phyloP scores from a whole-genome alignment of 2,888 invertebrate species.

The Gymnoscelis rufifasciata region DNA sequence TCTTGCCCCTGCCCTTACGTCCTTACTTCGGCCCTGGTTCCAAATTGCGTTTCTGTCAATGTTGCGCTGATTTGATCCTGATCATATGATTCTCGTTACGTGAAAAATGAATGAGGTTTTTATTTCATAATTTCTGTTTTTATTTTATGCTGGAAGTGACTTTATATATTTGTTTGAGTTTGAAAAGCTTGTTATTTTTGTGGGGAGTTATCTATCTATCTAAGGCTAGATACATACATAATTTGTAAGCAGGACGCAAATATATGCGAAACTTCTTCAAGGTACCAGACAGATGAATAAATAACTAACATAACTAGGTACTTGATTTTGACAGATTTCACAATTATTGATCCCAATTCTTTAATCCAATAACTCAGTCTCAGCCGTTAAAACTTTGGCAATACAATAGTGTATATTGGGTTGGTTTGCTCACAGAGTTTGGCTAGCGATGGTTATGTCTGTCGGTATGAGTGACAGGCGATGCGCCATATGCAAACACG shows the following conservation, averaged over 20 bases:
- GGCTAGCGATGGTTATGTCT: neutral
- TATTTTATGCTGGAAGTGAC: neutral
- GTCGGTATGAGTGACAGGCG: neutral
- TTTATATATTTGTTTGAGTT: neutral
- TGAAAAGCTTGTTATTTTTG: too few species aligned
- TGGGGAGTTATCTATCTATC: too few species aligned
- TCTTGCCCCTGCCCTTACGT: neutral
- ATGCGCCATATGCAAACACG: neutral
- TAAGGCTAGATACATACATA: too few species aligned
- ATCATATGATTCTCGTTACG: slow-evolving; percentile 19
- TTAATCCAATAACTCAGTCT: too few species aligned
- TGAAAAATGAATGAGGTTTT: neutral
- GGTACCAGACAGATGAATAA: too few species aligned
- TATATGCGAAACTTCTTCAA: too few species aligned
- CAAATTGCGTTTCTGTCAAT: slow-evolving; percentile 43
- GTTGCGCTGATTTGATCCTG: slow-evolving; percentile 44
- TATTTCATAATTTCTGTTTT: neutral
- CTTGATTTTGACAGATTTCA: too few species aligned
- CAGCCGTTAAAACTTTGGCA: too few species aligned
- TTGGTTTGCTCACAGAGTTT: neutral
- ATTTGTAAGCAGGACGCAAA: too few species aligned
- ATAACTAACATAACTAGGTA: too few species aligned
- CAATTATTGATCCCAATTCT: too few species aligned
- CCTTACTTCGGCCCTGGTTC: slow-evolving; percentile 28
- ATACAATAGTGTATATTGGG: neutral